Evolutionary conservation across 1,140 invertebrate species (phyloP), one percentile per base, ranked within the genome.

Genomic region (Drosophila willistoni): DNA sequence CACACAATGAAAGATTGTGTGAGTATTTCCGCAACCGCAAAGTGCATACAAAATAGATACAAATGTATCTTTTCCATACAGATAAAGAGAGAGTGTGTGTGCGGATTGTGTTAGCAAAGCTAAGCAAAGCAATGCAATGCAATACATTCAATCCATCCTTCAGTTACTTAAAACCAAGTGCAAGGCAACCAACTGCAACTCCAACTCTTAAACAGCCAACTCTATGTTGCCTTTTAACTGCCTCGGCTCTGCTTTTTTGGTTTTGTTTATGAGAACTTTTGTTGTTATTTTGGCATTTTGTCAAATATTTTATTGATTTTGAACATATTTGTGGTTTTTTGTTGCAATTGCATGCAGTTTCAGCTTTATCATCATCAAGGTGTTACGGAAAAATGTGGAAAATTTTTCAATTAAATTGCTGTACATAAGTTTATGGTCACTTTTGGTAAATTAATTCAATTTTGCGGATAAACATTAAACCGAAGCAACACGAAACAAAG

Each of bases 281-380:
- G 44, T 47, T 29, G n/a, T 36, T 39, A 7, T 71, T 60, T 66
- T 64, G 73, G 42, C 55, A 73, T 72, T 76, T 63, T 72, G 60
- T 72, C 60, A 71, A 75, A 71, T 62, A 72, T 72, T 71, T 54
- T 61, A 76, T 72, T 72, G 70, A 73, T 76, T 76, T 73, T 68
- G 42, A 44, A 61, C 70, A 76, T 72, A 60, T 63, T 68, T 64
- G 70, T 39, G 73, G 73, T 39, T 41, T 62, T 51, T 22, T 19
- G 36, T 12, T 36, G 34, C 34, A 36, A 36, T 13, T 39, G 36
- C 36, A 39, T 39, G 36, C 36, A 39, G 36, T 36, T 19, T 17
- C 9, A 51, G n/a, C 19, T 12, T 1, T 10, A 36, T 36, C 3
- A 51, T 22, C 9, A 22, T 4, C 0, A 6, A 76, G 73, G 73